A percentile compares a stretch with the other conserved stretches of the same genome.
These are phyloP conservation scores for Silurus meridionalis DNA, from an alignment of 2,113 vertebrate species.

Conservation along the genomic window DNA sequence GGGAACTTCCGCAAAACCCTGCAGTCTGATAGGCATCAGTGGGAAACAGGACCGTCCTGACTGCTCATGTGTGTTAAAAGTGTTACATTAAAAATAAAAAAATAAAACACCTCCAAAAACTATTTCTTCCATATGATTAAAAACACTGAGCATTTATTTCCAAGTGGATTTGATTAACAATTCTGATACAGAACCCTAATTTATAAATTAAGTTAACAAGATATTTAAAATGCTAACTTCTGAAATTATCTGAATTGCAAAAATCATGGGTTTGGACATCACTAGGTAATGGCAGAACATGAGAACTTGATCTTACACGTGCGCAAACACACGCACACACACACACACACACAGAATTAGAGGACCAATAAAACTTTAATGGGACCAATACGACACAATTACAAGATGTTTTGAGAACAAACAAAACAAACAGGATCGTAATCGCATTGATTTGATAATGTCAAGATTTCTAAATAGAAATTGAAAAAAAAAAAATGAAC, in stretches of 20 bases:
- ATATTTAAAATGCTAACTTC: background rate
- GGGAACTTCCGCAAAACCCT: slow-evolving; percentile 1
- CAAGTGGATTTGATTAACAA: background rate
- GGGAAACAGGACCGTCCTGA: background rate
- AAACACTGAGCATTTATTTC: background rate
- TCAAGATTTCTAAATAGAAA: background rate
- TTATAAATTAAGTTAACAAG: background rate
- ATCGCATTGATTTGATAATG: background rate
- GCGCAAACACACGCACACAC: background rate
- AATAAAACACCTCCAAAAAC: no score
- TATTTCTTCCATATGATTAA: background rate
- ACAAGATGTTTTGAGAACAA: slow-evolving; percentile 23
- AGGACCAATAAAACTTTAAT: slow-evolving; percentile 28
- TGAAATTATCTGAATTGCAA: background rate
- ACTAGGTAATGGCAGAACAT: background rate
- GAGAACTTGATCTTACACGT: background rate
- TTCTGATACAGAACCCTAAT: background rate
- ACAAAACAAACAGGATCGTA: background rate
- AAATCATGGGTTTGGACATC: background rate
- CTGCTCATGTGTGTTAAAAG: background rate
- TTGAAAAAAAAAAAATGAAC: background rate
- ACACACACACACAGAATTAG: background rate
- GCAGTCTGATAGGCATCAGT: background rate
- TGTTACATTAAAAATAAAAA: background rate
- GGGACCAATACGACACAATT: background rate